Base-by-base conservation (phyloP, 1,140 invertebrate species). In the Leptinotarsa undecemlineata region DNA sequence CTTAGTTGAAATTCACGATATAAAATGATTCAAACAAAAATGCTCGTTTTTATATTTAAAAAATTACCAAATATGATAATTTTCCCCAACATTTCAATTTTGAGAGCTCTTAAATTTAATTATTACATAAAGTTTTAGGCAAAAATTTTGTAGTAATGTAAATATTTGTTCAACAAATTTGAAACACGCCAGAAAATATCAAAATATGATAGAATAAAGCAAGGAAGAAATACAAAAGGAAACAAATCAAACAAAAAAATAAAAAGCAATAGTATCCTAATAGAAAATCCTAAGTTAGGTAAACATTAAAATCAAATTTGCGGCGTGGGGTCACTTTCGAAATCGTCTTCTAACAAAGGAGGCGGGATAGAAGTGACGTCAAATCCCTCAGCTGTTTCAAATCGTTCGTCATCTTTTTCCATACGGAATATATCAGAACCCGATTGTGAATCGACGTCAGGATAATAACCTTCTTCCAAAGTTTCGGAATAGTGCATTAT, bases 351-450 rank as follows among this genome's bases (percentile, higher is more conserved):
- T 68, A 91, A 85, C 23, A 92, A 83, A 11, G 91, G 91, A 26
- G 91, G 90, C 1, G 91, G 91, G 71, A 92, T 87, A 47, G 87
- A 90, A 4, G 90, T 88, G 0, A 92, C 89, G 78, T 92, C 91
- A 80, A 92, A 92, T 80, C 90, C 86, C 76, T 88, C 88, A 8
- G 84, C 85, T 4, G 85, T 72, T 83, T 82, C 83, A 68, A 77
- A 80, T 73, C 85, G 84, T 71, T 86, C 90, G 67, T 86, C 88
- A 33, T 87, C 87, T 48, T 87, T 87, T 66, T 89, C 88, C 81
- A 89, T 88, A 1, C 88, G 87, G 79, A 87, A 89, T 77, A 88
- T 88, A 62, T 86, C 86, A 14, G 84, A 83, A 62, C 88, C 88
- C 67, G 86, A 86, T 81, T 82, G 89, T 4, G 90, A 91, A 82